A percentile compares a stretch with the other conserved stretches of the same genome.
Conservation (phyloP, 2,888 invertebrate species). For the Bombylius major region DNA sequence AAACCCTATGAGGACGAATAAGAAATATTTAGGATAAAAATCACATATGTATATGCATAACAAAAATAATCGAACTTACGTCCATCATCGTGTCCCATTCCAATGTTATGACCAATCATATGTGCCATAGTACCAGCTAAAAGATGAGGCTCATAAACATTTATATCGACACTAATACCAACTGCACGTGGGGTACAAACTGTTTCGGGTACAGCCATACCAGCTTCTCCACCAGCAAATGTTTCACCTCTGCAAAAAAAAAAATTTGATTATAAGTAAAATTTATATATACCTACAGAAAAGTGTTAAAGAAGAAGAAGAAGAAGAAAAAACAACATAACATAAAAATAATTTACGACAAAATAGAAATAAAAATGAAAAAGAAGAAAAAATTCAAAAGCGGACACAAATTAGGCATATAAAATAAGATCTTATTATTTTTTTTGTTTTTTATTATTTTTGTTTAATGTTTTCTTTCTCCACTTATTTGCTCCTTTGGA, state of each 20-base stretch:
- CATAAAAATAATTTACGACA: too few species aligned
- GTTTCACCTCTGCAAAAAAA: conserved; percentile 54
- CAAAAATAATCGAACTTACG: conserved; percentile 39
- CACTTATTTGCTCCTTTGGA: too few species aligned
- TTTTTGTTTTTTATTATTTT: too few species aligned
- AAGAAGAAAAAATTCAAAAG: too few species aligned
- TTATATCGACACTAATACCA: conserved; percentile 87
- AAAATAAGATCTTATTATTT: too few species aligned
- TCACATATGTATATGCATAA: background rate
- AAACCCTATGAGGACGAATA: too few species aligned
- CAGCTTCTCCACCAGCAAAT: conserved; percentile 81
- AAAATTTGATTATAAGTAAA: background rate
- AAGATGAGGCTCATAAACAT: conserved; percentile 86
- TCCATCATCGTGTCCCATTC: conserved; percentile 91
- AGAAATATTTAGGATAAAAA: too few species aligned
- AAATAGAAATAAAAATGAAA: too few species aligned
- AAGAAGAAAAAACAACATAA: conserved; percentile 4
- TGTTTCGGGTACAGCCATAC: conserved; percentile 86
- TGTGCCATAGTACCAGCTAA: conserved; percentile 95
- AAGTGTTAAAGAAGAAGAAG: background rate
- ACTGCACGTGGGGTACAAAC: conserved; percentile 89
- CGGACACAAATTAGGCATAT: too few species aligned
- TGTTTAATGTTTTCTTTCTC: too few species aligned
- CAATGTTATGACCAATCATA: conserved; percentile 96
- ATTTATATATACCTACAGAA: background rate